These are phyloP conservation scores for Lithophane socia DNA, from an alignment of 2,888 invertebrate genomes.

Conservation along the genomic window DNA sequence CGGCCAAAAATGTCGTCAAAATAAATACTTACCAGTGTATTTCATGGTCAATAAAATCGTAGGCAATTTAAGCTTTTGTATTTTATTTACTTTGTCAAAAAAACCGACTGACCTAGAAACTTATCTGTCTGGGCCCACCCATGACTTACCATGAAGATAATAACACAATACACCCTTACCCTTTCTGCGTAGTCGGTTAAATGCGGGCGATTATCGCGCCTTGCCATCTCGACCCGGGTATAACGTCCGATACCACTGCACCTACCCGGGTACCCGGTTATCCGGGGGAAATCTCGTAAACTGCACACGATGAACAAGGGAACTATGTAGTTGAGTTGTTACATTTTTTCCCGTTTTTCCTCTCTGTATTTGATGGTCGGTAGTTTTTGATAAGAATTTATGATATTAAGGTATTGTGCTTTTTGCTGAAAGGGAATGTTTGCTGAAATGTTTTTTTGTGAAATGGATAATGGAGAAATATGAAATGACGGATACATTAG, in stretches of 20 bases:
- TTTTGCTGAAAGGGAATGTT: constrained; percentile 17
- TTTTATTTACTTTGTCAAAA: neutral
- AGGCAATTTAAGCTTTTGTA: neutral
- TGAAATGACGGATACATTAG: constrained; percentile 8
- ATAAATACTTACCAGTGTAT: too few species aligned
- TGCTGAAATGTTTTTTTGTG: constrained; percentile 2
- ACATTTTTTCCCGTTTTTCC: constrained; percentile 41
- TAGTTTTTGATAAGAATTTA: constrained; percentile 60
- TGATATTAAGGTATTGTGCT: constrained; percentile 45
- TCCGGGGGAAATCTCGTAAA: constrained; percentile 60
- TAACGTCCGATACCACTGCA: constrained; percentile 55
- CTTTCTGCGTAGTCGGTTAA: constrained; percentile 47
- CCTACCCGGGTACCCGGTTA: constrained; percentile 52
- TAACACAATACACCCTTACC: constrained; percentile 41
- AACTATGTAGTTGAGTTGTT: constrained; percentile 58
- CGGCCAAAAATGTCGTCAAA: neutral
- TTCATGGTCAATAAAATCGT: neutral
- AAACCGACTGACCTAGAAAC: neutral
- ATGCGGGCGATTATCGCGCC: constrained; percentile 61
- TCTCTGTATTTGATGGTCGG: constrained; percentile 43
- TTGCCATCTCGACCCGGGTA: constrained; percentile 59
- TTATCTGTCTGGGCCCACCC: neutral
- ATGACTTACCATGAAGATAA: constrained; percentile 41
- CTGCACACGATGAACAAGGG: constrained; percentile 61
- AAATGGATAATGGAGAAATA: constrained; percentile 2